Evolutionary conservation across 2,888 invertebrate species (phyloP), one percentile per base, ranked within the genome.

Genomic region (Melanotus villosus): DNA sequence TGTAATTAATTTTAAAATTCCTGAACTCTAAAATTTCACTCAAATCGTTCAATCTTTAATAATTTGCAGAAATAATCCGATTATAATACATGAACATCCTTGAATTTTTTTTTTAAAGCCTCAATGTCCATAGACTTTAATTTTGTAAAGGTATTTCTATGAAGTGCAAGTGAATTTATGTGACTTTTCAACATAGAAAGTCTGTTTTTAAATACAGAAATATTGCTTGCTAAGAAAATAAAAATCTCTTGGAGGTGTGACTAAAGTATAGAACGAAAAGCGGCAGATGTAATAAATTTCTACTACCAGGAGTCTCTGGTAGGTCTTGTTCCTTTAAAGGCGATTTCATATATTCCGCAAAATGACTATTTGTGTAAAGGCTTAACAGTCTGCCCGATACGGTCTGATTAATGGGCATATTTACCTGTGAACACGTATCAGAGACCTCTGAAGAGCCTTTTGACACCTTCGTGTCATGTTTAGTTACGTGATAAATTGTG

Each of bases 381-480:
- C 65, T 68, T 71, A 68, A 41, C 43, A 12, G 68, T 56, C 45
- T 56, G 34, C 45, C 65, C 68, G 65, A 64, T 57, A 47, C 65
- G 65, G 65, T 64, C 60, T 68, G 68, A 69, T 69, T 71, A 68
- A 64, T 63, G 62, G 47, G 68, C 30, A 58, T 64, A 59, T 68
- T 71, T 68, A 71, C 65, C 70, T 70, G 62, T 30, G 36, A 65
- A 65, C 60, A 65, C 59, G 52, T 63, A 60, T 70, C 70, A 71
- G 57, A 63, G 36, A 57, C 63, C 63, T 72, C 68, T n/a, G n/a
- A 73, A 71, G 68, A 75, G 72, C 73, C 74, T 80, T 78, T 79
- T 81, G 80, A 80, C 81, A 81, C 80, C 78, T 79, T 77, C 79
- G 72, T 76, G 79, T 80, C 80, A 80, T 76, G 78, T 77, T 76